Evolutionary conservation across 2,888 invertebrate species (phyloP), one percentile per base, ranked within the genome.

Genomic region (Stenolophus ochropezus): DNA sequence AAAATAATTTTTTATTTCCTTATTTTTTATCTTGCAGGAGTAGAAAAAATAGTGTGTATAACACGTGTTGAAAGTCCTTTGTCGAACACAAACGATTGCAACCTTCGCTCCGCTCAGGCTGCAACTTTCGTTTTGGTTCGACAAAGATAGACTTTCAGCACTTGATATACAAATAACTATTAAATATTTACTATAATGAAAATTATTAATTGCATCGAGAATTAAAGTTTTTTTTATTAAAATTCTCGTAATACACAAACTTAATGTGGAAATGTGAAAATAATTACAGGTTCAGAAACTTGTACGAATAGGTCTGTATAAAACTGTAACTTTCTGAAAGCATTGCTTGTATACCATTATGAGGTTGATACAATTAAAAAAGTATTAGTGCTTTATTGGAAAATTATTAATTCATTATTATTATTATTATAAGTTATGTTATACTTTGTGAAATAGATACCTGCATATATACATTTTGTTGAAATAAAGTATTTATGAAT

Each of bases 251-350:
- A 61, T 61, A 61, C 8, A 56, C 20, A 20, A 56, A 61, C 14
- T 14, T 61, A 61, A 61, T 61, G 42, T 11, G 42, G 42, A 69
- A 69, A 69, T 69, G 69, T 5, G 69, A 69, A 69, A 69, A 69
- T 69, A 69, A 69, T 69, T 69, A 69, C 20, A 33, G 69, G 69
- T 69, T 16, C 16, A n/a, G 21, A 25, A 61, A 61, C 23, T 61
- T 61, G 5, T 21, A 21, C 25, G 25, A 25, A 25, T 21, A 56
- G 23, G 61, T n/a, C 53, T 2, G 20, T 18, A 23, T 14, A 25
- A 61, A 61, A 61, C 0, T 61, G 25, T 61, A 61, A 61, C 23
- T 61, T 61, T 61, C 61, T 61, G 61, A 61, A 61, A 61, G 25
- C 23, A 23, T 61, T 61, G 14, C n/a, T 61, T 61, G 6, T 20